Evolutionary conservation across 2,797 vertebrate species (phyloP), one percentile per base, ranked within the genome.

Genomic region (Salmo trutta): DNA sequence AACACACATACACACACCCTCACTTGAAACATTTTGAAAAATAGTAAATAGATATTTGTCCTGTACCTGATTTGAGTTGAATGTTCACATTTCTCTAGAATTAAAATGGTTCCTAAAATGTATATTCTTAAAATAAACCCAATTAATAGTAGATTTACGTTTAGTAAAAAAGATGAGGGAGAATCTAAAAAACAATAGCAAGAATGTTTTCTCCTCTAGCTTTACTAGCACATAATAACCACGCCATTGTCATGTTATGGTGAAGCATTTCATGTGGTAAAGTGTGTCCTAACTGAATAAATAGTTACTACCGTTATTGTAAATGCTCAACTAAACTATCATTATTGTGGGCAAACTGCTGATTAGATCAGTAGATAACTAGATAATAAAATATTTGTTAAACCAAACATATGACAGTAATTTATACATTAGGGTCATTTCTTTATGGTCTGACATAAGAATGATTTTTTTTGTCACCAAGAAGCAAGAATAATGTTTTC

Each of bases 151-250:
- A 62, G 6, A 3, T 21, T 21, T 62, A 21, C 19, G 8, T 16
- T 64, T 64, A 64, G 7, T 64, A 14, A 47, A 12, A 47, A 14
- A 47, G 12, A 47, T 12, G 41, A 47, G 10, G 41, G 12, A 12
- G 41, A 47, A 47, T 47, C 41, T 47, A 47, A 47, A 14, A 47
- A 47, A 17, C 2, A 68, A 68, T 19, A 17, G 27, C 66, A 33
- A 31, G 7, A 19, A 68, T 33, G 29, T 19, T 33, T 68, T 31
- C 5, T 5, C 29, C 27, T 77, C 71, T 76, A 74, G 84, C 83
- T 88, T 88, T 91, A 88, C 84, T 68, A 86, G 84, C 86, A 70
- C 86, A 88, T 91, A 90, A 91, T 91, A 88, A 88, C 84, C 88
- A 86, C 80, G 85, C 90, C 90, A 93, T 90, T 92, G 88, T 90